Percentiles rank a stretch among this genome's conserved stretches.
phyloP scores from a whole-genome alignment of 2,797 vertebrate species.

The Echiichthys vipera region DNA sequence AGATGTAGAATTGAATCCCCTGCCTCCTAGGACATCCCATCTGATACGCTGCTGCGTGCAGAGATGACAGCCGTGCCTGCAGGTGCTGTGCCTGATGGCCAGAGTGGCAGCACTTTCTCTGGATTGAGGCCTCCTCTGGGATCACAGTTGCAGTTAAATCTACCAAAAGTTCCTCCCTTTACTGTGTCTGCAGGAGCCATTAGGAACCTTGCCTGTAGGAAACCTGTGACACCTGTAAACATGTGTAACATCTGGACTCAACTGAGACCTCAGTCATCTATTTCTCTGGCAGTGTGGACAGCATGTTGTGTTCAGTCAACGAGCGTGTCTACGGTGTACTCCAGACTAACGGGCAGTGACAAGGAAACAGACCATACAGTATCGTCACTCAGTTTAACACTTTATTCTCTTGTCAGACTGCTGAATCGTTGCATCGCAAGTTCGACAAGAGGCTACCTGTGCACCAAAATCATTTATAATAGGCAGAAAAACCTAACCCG shows the following conservation, averaged over 20 bases:
- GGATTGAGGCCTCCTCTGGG: neutral
- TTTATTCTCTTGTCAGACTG: slow-evolving; percentile 5
- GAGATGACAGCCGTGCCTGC: neutral
- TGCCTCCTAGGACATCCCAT: neutral
- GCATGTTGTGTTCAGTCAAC: slow-evolving; percentile 80
- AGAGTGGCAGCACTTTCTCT: neutral
- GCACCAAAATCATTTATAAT: slow-evolving; percentile 6
- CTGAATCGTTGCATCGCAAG: slow-evolving; percentile 1
- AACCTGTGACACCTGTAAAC: neutral
- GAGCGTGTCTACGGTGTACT: slow-evolving; percentile 83
- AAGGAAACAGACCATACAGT: slow-evolving; percentile 84
- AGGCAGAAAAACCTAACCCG: slow-evolving; percentile 12
- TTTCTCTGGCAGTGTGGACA: slow-evolving; percentile 80
- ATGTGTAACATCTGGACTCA: neutral
- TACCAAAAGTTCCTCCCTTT: neutral
- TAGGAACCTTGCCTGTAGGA: slow-evolving; percentile 89
- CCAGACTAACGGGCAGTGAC: slow-evolving; percentile 82
- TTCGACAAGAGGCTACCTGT: slow-evolving; percentile 11
- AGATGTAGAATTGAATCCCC: neutral
- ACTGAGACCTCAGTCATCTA: neutral
- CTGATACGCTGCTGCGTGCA: neutral
- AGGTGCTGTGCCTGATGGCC: neutral
- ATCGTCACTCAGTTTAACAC: slow-evolving; percentile 62
- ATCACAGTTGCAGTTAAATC: neutral
- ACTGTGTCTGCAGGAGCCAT: slow-evolving; percentile 84